These are phyloP conservation scores for Pteronotus mesoamericanus DNA, from an alignment of 2,797 vertebrate species.

Conservation along the genomic window DNA sequence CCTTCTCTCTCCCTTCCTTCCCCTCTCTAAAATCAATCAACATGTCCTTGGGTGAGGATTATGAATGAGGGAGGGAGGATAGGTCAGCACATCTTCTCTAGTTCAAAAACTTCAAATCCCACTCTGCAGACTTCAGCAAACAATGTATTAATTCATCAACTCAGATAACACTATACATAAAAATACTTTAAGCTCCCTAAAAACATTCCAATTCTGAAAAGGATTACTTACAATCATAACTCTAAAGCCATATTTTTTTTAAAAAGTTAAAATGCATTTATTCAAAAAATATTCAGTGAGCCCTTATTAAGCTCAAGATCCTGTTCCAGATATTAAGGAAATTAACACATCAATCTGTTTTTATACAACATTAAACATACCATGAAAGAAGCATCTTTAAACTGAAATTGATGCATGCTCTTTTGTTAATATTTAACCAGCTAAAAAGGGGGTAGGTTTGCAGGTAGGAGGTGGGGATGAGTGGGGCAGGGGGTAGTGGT, in stretches of 20 bases:
- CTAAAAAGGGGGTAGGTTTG: too few species aligned
- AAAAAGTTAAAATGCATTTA: neutral
- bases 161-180: neutral
- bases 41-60: neutral
- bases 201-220: conserved; percentile 20
- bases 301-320: neutral
- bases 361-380: neutral
- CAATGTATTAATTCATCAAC: conserved; percentile 24
- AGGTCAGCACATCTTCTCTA: neutral
- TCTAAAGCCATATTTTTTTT: neutral
- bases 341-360: neutral
- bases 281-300: neutral
- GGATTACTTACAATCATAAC: neutral
- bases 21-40: neutral
- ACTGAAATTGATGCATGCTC: neutral
- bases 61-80: neutral
- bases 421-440: conserved; percentile 20
- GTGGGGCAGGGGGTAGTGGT: too few species aligned
- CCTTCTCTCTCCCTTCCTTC: too few species aligned
- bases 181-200: neutral
- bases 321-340: neutral
- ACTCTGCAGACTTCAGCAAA: neutral
- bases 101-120: conserved; percentile 13
- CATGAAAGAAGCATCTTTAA: conserved; percentile 6
- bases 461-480: too few species aligned